These are phyloP conservation scores for Drosophila guanche DNA, from an alignment of 1,140 invertebrate genomes.

Conservation along the genomic window DNA sequence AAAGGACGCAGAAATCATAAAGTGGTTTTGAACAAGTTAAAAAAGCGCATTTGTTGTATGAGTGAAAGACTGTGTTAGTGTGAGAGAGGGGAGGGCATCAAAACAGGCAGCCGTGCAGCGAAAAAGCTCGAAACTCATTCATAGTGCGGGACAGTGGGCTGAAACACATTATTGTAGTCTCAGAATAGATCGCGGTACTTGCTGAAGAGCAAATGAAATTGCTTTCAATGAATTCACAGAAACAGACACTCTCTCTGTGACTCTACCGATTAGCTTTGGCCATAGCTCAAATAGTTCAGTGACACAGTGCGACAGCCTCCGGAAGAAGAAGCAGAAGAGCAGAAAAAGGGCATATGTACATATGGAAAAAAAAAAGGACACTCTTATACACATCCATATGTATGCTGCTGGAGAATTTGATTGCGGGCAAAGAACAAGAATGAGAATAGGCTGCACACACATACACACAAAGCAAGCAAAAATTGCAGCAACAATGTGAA, in stretches of 20 bases:
- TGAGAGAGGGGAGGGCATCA: conserved; percentile 26
- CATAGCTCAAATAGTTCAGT: conserved; percentile 12
- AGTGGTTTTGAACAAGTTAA: conserved; percentile 79
- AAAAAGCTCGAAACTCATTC: conserved; percentile 18
- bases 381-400: conserved; percentile 17
- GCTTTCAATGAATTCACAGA: too few relatives aligned
- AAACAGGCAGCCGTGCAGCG: conserved; percentile 43
- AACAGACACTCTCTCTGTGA: too few relatives aligned
- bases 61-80: background rate
- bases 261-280: too few relatives aligned
- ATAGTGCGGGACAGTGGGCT: conserved; percentile 15
- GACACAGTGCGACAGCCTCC: conserved; percentile 53
- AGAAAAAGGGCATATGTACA: conserved; percentile 57
- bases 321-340: conserved; percentile 14
- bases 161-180: background rate
- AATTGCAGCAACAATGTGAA: conserved; percentile 77
- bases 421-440: conserved; percentile 68
- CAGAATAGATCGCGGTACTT: too few relatives aligned
- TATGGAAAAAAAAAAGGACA: conserved; percentile 67
- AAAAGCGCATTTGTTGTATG: conserved; percentile 53
- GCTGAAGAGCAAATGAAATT: too few relatives aligned
- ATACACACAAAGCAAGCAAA: conserved; percentile 37
- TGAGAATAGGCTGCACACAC: conserved; percentile 68
- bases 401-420: conserved; percentile 51
- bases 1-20: conserved; percentile 80